phyloP scores from a whole-genome alignment of 2,113 vertebrate genomes.

The Nibea albiflora region DNA sequence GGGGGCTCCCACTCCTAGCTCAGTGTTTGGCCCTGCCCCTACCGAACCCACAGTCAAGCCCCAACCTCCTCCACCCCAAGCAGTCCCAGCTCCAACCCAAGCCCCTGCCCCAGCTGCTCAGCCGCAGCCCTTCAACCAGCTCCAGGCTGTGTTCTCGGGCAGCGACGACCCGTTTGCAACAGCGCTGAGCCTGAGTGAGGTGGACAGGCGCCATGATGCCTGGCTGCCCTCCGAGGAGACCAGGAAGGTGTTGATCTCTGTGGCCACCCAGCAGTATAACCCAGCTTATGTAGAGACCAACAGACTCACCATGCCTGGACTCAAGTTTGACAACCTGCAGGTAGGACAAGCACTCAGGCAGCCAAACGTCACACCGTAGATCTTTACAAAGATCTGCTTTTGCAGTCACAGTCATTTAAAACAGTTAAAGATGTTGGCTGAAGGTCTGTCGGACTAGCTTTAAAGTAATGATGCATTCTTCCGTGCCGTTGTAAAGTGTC shows the following conservation, averaged over 20 bases:
- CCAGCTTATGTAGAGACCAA: constrained; percentile 88
- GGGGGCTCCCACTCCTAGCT: constrained; percentile 65
- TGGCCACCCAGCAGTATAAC: constrained; percentile 90
- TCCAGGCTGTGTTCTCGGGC: constrained; percentile 93
- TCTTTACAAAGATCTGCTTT: neutral
- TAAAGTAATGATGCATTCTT: no score
- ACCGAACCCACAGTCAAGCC: constrained; percentile 50
- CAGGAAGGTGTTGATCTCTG: constrained; percentile 87
- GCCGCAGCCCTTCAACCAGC: constrained; percentile 86
- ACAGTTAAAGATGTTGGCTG: neutral
- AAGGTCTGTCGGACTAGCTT: no score
- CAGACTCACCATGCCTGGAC: constrained; percentile 95
- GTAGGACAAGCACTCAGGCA: constrained; percentile 72
- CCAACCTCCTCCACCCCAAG: constrained; percentile 53
- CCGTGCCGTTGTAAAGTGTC: neutral
- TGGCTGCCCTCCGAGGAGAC: constrained; percentile 94
- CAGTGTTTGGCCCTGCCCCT: constrained; percentile 65
- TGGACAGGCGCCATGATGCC: constrained; percentile 93
- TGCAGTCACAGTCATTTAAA: neutral
- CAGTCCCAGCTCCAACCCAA: constrained; percentile 54
- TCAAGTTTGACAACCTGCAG: constrained; percentile 98
- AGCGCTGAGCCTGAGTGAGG: constrained; percentile 94
- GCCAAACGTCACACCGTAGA: neutral
- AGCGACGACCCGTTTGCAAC: constrained; percentile 94
- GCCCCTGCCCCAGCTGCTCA: constrained; percentile 66